Evolutionary conservation across 2,888 invertebrate genomes (phyloP).

Genomic region (Notodonta ziczac): DNA sequence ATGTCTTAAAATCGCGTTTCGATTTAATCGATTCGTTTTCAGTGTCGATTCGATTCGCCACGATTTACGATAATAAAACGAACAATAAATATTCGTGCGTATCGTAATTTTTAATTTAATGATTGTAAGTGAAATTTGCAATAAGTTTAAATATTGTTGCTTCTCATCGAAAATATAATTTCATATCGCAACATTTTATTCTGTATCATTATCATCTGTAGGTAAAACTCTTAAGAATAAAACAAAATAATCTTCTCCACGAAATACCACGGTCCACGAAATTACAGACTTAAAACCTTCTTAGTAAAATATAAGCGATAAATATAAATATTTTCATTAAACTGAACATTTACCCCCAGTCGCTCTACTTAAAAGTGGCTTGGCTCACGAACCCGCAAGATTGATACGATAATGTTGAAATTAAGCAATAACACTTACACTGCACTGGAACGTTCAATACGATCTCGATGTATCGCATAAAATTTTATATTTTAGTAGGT

Average conservation of each 20-base stretch:
- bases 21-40: conserved; percentile 56
- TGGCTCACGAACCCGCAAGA: conserved; percentile 46
- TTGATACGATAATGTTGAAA: conserved; percentile 73
- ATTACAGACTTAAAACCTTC: background rate
- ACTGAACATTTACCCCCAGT: conserved; percentile 20
- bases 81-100: conserved; percentile 50
- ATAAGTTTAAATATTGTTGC: background rate
- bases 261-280: background rate
- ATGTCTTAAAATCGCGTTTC: conserved; percentile 42
- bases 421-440: conserved; percentile 82
- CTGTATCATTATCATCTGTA: no score
- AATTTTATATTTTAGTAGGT: conserved; percentile 75
- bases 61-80: conserved; percentile 65
- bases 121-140: conserved; percentile 30
- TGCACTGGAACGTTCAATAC: conserved; percentile 60
- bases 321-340: conserved; percentile 22
- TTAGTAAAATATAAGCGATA: background rate
- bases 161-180: no score
- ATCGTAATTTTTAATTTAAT: conserved; percentile 49
- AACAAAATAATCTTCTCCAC: background rate
- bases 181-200: no score
- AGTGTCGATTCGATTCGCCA: conserved; percentile 62
- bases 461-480: conserved; percentile 70
- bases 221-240: no score
- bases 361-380: conserved; percentile 31